A percentile compares a stretch with the other conserved stretches of the same genome.
phyloP scores from a whole-genome alignment of 2,888 invertebrate species.

The Chaetogeoica ovagalla region DNA sequence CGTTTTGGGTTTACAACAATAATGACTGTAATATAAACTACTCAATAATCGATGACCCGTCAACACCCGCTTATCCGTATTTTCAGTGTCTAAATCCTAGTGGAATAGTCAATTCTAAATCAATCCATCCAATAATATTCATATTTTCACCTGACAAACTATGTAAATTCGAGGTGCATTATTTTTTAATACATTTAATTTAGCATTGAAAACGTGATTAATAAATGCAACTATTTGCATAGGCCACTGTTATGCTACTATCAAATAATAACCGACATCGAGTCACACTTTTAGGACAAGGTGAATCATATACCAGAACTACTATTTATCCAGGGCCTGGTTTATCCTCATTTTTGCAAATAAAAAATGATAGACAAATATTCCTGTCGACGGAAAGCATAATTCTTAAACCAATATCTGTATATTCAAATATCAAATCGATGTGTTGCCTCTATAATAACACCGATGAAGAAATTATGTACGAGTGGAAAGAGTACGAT shows the following conservation, averaged over 20 bases:
- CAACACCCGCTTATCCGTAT: conserved; percentile 32
- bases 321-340: not conserved
- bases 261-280: conserved; percentile 8
- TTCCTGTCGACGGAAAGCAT: conserved; percentile 39
- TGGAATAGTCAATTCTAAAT: conserved; percentile 24
- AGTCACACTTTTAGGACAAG: conserved; percentile 30
- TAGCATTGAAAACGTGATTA: not conserved
- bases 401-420: conserved; percentile 25
- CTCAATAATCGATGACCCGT: conserved; percentile 33
- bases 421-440: conserved; percentile 5
- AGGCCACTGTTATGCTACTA: conserved; percentile 21
- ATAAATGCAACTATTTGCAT: conserved; percentile 4
- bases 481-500: conserved; percentile 37
- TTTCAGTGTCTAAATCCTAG: conserved; percentile 34
- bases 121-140: conserved; percentile 31
- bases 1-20: conserved; percentile 42
- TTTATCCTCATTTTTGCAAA: conserved; percentile 21
- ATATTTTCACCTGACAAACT: conserved; percentile 31
- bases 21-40: conserved; percentile 7
- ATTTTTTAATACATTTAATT: not conserved
- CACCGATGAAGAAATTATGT: conserved; percentile 29
- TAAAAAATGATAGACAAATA: conserved; percentile 27
- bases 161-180: conserved; percentile 22
- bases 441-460: conserved; percentile 26
- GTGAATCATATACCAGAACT: conserved; percentile 32